A percentile compares a stretch with the other conserved stretches of the same genome.
Conservation (phyloP, 2,113 vertebrate genomes). For the Perccottus glenii region DNA sequence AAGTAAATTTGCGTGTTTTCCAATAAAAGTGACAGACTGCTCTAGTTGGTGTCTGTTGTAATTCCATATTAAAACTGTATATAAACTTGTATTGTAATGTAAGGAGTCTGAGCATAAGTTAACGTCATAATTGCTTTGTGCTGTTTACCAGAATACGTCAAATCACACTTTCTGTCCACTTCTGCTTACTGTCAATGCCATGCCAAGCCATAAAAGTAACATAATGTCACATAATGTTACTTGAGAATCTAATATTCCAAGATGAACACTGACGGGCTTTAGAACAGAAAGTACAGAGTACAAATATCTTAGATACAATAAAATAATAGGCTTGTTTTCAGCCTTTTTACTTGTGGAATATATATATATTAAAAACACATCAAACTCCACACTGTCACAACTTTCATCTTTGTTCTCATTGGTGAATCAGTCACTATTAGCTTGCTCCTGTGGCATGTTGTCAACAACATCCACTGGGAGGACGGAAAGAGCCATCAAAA, state of each 20-base stretch:
- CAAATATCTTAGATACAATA: neutral
- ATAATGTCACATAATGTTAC: neutral
- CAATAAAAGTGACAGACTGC: no score
- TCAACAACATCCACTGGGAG: neutral
- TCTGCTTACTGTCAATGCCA: neutral
- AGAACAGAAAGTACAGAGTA: neutral
- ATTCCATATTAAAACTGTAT: no score
- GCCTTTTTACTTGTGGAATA: neutral
- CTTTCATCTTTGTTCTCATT: conserved; percentile 3
- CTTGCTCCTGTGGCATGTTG: neutral
- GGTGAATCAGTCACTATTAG: neutral
- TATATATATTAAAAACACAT: neutral
- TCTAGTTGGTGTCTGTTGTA: no score
- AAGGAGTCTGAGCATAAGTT: no score
- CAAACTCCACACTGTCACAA: neutral
- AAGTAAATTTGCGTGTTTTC: no score
- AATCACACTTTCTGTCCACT: neutral
- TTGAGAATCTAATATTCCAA: neutral
- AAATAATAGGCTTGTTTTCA: neutral
- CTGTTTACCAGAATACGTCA: neutral
- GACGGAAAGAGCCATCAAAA: conserved; percentile 11
- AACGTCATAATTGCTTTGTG: neutral
- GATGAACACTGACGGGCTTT: conserved; percentile 10
- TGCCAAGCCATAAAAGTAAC: neutral
- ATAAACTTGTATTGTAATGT: no score